A percentile compares a stretch with the other conserved stretches of the same genome.
Evolutionary conservation across 2,113 vertebrate genomes (phyloP).

Genomic region (Cyprinus carpio): DNA sequence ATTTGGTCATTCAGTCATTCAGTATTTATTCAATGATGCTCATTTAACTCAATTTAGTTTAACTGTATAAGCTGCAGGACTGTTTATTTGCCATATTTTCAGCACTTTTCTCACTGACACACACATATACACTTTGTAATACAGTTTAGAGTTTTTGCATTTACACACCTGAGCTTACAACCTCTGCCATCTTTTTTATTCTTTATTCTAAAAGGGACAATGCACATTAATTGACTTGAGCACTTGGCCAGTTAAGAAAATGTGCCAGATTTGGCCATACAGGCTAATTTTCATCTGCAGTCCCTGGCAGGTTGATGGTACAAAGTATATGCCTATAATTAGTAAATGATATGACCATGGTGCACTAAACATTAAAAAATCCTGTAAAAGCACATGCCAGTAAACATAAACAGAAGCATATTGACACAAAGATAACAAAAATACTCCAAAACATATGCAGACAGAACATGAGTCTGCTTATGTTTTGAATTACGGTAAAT

Average conservation of each 20-base stretch:
- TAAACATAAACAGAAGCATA: neutral
- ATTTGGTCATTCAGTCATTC: neutral
- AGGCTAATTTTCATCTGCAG: neutral
- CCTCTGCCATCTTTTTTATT: no score
- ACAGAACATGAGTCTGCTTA: neutral
- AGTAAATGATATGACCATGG: neutral
- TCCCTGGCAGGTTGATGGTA: neutral
- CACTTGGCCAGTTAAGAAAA: neutral
- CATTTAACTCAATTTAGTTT: neutral
- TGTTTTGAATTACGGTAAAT: neutral
- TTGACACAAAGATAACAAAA: neutral
- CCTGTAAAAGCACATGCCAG: neutral
- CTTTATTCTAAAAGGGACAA: neutral
- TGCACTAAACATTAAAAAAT: neutral
- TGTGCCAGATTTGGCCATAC: neutral
- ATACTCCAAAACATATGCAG: neutral
- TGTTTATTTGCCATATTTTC: no score
- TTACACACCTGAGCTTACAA: no score
- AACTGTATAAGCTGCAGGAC: no score
- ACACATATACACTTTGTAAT: no score
- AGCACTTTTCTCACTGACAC: no score
- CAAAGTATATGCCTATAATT: neutral
- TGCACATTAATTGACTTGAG: neutral
- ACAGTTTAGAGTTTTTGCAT: neutral
- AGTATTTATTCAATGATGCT: neutral